Evolutionary conservation across 2,113 vertebrate species (phyloP).

Genomic region (Willisornis vidua): DNA sequence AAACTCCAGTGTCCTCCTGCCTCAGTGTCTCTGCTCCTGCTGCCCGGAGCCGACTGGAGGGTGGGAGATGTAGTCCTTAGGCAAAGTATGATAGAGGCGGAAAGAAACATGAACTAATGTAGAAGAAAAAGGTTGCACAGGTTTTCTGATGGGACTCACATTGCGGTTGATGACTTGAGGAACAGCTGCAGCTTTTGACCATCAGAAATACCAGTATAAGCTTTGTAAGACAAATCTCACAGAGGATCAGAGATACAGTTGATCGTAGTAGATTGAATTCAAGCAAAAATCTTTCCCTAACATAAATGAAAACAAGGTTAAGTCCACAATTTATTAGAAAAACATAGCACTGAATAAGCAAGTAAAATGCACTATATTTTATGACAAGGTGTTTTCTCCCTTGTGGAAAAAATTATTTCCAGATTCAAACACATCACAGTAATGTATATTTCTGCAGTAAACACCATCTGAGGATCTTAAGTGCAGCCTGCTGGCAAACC

Average conservation of each 20-base stretch:
- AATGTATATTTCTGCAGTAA: slow-evolving; percentile 3
- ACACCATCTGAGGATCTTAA: slow-evolving; percentile 34
- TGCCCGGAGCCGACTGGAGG: neutral
- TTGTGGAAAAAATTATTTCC: slow-evolving; percentile 41
- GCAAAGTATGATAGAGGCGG: neutral
- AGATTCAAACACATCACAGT: slow-evolving; percentile 19
- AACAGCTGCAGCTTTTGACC: neutral
- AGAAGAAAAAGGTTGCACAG: neutral
- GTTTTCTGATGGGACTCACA: neutral
- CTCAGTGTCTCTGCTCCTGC: neutral
- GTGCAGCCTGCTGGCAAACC: slow-evolving; percentile 38
- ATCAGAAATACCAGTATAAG: neutral
- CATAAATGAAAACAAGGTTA: slow-evolving; percentile 21
- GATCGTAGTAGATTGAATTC: neutral
- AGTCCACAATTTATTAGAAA: slow-evolving; percentile 7
- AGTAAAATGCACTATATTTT: slow-evolving; percentile 30
- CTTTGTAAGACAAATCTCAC: neutral
- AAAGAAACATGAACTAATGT: neutral
- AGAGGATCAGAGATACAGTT: neutral
- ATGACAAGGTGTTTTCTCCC: slow-evolving; percentile 40
- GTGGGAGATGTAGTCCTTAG: neutral
- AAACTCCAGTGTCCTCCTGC: neutral
- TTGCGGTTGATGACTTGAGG: neutral
- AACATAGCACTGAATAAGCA: slow-evolving; percentile 38
- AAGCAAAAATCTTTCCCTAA: neutral